Base-by-base conservation (phyloP, 2,888 invertebrate genomes). In the Ophion obscuratus region DNA sequence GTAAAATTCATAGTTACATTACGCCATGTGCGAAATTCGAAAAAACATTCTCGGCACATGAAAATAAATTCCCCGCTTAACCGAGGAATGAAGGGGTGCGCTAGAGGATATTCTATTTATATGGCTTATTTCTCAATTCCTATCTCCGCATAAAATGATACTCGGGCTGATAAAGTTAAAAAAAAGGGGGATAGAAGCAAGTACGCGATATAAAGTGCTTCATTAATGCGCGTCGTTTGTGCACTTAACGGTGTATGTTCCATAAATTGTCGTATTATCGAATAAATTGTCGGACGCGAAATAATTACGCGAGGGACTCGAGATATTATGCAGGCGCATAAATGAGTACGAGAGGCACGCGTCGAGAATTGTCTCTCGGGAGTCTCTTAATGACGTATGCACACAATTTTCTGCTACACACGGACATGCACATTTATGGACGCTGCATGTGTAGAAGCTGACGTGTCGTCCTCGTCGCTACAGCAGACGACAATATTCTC, bases 381-480 rank as follows among this genome's bases (percentile, higher is more conserved):
- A 79, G 62, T 17, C 20, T 62, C 68, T 83, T 80, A 85, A 85
- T 85, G 80, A 85, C 73, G 61, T 70, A 64, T 73, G 44, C 73
- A 73, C 40, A 66, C 53, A 73, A 20, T 70, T 61, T 61, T 67
- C 36, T 75, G 62, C 44, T 70, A 27, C 17, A 70, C 53, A 59
- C 3, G 5, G 5, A 36, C 31, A 40, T 31, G 40, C 73, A 73
- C 59, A 53, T 40, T 40, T 40, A 40, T 7, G 9, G 7, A 40
- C 9, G 9, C 40, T 40, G 40, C 40, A 40, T 7, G 40, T 7
- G 40, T 9, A 40, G 9, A 47, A 64, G 74, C 61, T 73, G 67
- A 76, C 76, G 76, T 68, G 75, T 77, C 80, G 76, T 79, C 75
- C 36, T 53, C 67, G 79, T 77, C n/a, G 57, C 77, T 53, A 66